These are phyloP conservation scores for Leptopilina syphax DNA, from an alignment of 2,888 invertebrate genomes.

Conservation along the genomic window DNA sequence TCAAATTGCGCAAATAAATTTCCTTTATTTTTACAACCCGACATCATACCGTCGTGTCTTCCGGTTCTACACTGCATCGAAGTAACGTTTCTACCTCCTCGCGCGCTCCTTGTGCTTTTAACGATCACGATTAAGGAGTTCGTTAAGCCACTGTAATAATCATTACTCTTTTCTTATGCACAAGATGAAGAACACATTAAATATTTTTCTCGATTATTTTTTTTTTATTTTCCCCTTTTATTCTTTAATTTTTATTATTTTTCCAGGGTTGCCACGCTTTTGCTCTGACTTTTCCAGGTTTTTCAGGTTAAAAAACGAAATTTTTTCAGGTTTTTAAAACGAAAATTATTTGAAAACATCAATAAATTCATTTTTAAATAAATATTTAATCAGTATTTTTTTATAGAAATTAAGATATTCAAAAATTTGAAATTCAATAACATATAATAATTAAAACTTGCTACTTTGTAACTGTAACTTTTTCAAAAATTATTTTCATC, in stretches of 20 bases:
- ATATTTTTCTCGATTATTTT: constrained; percentile 48
- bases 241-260: background rate
- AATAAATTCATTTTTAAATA: no score
- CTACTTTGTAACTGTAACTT: no score
- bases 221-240: background rate
- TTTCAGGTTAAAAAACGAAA: no score
- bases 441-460: no score
- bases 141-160: constrained; percentile 43
- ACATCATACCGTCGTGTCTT: constrained; percentile 44
- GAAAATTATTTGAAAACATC: no score
- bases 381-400: no score
- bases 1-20: constrained; percentile 76
- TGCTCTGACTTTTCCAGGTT: no score
- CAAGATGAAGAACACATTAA: constrained; percentile 13
- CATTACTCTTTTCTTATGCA: constrained; percentile 28
- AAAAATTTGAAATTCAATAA: no score
- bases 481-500: no score
- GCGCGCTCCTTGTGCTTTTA: constrained; percentile 54
- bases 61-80: constrained; percentile 49
- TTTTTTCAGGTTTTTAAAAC: no score
- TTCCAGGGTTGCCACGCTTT: no score
- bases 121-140: constrained; percentile 58
- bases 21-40: constrained; percentile 72
- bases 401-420: no score
- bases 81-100: constrained; percentile 50